Base-by-base conservation (phyloP, 2,888 invertebrate species). In the Parasteatoda lunata region DNA sequence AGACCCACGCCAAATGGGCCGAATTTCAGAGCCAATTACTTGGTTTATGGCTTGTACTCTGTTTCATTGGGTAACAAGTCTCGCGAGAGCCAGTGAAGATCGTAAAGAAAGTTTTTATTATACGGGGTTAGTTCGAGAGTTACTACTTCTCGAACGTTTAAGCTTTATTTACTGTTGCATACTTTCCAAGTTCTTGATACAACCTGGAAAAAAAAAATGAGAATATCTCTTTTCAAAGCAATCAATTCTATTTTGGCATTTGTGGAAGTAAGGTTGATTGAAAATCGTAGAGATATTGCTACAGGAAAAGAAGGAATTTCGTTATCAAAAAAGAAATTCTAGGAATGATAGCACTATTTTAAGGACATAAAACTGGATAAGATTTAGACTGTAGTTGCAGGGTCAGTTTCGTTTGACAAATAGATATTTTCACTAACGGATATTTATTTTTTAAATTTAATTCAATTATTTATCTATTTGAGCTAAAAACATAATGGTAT, bases 21-120 rank as follows among this genome's bases (percentile, higher is more conserved):
- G 69, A 84, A 84, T 84, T 84, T 84, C 73, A 69, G 78, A 78
- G 78, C 78, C 84, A 84, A 84, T 84, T 84, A 84, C 84, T 59
- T 48, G 59, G 84, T 84, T 84, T 84, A 84, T 78, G 73, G 72
- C 84, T 68, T 84, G 78, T 84, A 72, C 68, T 68, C 78, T 78
- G 66, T 84, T 84, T 84, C 84, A 73, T 84, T 78, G 72, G 84
- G 68, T 78, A 84, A 84, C 84, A 84, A 78, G 84, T 84, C 70
- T 73, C 72, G 15, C 5, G 48, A n/a, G 68, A 77, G 69, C 48
- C 30, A 77, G 59, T n/a, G 73, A 45, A 30, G 78, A 52, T 78
- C 77, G 78, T 84, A 84, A 84, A 84, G 71, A 83, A 84, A 30
- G 65, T 48, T 77, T 84, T 84, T 84, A 84, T 84, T 84, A 73